Base-by-base conservation (phyloP, 1,140 invertebrate genomes). In the Portunus trituberculatus region DNA sequence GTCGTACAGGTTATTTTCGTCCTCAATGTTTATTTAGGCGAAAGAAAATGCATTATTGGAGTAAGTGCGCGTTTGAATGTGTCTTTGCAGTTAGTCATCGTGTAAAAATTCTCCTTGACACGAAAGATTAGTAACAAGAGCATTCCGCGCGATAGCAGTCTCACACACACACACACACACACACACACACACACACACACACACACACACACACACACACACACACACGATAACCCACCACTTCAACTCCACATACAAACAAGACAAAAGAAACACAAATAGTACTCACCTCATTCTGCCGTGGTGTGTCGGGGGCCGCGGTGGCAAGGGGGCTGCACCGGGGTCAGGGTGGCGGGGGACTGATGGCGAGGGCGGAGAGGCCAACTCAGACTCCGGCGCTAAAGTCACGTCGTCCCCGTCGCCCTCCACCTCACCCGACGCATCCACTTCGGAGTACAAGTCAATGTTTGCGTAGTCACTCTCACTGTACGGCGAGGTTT, bases 391-490 rank as follows among this genome's bases (percentile, higher is more conserved):
- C 67, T 96, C 96, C 14, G 96, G 92, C 29, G 96, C 96, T 59
- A 96, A 90, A 31, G 96, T 96, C 12, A 96, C 94, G 59, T 96
- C 96, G 20, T 96, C 96, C 10, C 96, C 96, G 90, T 96, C 96
- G 14, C 93, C 94, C 0, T 96, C 95, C 0, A 52, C 52, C 20
- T 46, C 45, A 0, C 39, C 32, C 46, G 29, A 82, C 46, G 88
- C 94, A 32, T 83, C 82, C n/a, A 84, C 93, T 4, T 94, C 90
- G 59, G 95, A 82, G 29, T 96, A 89, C 92, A 96, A 95, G 84
- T 97, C 96, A 28, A 96, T 95, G 83, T 96, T 96, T 25, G 96
- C 96, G 93, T 97, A 97, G 93, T 97, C 97, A 8, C 96, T 96
- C 94, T 97, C 97, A 20, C 96, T 96, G 46, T 97, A 96, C 28